Percentiles rank a stretch among this genome's conserved stretches.
Evolutionary conservation across 2,888 invertebrate species (phyloP).

Genomic region (Drosophila putrida): DNA sequence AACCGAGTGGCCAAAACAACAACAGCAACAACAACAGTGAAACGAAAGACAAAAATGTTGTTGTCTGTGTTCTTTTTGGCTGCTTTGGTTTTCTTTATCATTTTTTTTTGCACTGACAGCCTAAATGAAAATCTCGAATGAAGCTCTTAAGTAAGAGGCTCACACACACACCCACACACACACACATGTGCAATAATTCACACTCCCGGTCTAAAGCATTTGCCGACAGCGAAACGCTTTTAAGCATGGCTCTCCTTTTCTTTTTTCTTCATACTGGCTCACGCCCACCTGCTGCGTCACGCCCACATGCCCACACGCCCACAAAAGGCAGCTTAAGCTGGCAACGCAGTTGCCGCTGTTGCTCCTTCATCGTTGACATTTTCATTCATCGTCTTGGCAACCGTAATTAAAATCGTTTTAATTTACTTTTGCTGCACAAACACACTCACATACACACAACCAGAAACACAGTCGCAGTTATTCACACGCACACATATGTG

Average conservation of each 20-base stretch:
- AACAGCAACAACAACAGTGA: slow-evolving; percentile 43
- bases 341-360: slow-evolving; percentile 37
- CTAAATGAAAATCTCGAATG: slow-evolving; percentile 63
- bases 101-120: slow-evolving; percentile 21
- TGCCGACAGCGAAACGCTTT: slow-evolving; percentile 73
- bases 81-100: slow-evolving; percentile 1
- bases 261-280: slow-evolving; percentile 18
- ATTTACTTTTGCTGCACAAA: slow-evolving; percentile 77
- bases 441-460: slow-evolving; percentile 36
- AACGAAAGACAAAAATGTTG: slow-evolving; percentile 30
- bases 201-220: slow-evolving; percentile 45
- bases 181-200: slow-evolving; percentile 72
- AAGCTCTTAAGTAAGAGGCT: slow-evolving; percentile 59
- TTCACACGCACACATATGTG: slow-evolving; percentile 11
- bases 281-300: slow-evolving; percentile 55
- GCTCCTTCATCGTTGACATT: slow-evolving; percentile 74
- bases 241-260: slow-evolving; percentile 44
- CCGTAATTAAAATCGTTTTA: slow-evolving; percentile 84
- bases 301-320: slow-evolving; percentile 29
- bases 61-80: slow-evolving; percentile 25
- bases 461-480: slow-evolving; percentile 14
- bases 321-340: slow-evolving; percentile 29
- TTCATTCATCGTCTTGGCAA: slow-evolving; percentile 82
- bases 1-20: slow-evolving; percentile 55
- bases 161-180: slow-evolving; percentile 20